Base-by-base conservation (phyloP, 1,140 invertebrate species). In the Tyrophagus putrescentiae region DNA sequence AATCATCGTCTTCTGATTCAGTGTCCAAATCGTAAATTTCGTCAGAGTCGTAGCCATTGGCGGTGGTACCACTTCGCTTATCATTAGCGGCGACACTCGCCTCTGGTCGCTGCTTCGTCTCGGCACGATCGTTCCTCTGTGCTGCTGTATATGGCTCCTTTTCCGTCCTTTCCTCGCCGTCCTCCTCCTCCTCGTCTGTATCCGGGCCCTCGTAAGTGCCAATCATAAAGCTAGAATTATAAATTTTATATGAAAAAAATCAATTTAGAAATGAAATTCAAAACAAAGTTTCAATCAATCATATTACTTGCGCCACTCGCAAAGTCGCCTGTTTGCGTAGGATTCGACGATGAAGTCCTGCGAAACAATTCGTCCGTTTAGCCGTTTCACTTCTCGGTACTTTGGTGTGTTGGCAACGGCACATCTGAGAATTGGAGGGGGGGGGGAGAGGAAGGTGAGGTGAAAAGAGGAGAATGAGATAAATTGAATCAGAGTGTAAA, bases 351-450 rank as follows among this genome's bases (percentile, higher is more conserved):
- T 76, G 87, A 87, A 93, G 27, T 81, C 72, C 65, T 81, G 81
- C 18, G 71, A 81, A 1, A 87, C 82, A 66, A 87, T 84, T 71
- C 77, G 79, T 21, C 78, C 82, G 18, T 71, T 71, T 66, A 76
- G 76, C 1, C 78, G 79, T 67, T 76, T 74, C 0, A 87, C 84
- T 72, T 84, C 77, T 56, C 79, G 77, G 68, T 83, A 86, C 70
- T 92, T 92, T 13, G 87, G 88, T 27, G 88, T 92, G 69, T 90
- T 89, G 3, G 77, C 70, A 75, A 89, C 90, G 18, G 87, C 87
- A 76, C 87, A 91, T 48, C 85, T 88, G 66, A 32, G 72, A 72
- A 64, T 68, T 67, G 66, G 53, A 58, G 60, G 65, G 52, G 57
- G 36, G n/a, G n/a, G n/a, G n/a, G n/a, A 39, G 11, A 39, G n/a